Evolutionary conservation across 2,888 invertebrate species (phyloP), one percentile per base, ranked within the genome.

Genomic region (Eueremaeus valkanovi): DNA sequence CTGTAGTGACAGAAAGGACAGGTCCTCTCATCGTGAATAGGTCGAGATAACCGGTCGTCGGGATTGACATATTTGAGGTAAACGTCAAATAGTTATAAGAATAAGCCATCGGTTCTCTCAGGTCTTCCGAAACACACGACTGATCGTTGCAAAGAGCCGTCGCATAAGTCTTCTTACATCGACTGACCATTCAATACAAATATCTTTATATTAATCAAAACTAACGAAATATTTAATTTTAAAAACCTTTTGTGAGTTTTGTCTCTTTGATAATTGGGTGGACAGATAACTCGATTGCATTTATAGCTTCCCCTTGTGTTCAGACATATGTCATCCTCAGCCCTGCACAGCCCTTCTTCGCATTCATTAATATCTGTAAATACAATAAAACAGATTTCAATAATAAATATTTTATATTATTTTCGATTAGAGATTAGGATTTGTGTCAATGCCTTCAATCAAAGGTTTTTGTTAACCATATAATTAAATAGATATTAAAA

Each of bases 51-150:
- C 88, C 89, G 77, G 85, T 81, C 0, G 85, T 80, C 5, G 91
- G 89, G 51, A 93, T 86, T 73, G 89, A 89, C 74, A 92, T 85
- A 82, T 92, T 90, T 31, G 94, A 91, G 0, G 93, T 92, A 81
- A 98, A 90, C 0, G 95, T 92, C 80, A 98, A 91, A 84, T 93
- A 97, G 84, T 96, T 95, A 86, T 90, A 95, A 42, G 93, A 93
- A 82, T 92, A 92, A 73, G 92, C 91, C 66, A 92, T 88, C 0
- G 97, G 95, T 81, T 89, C 29, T 0, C 31, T 51, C 21, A 61
- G 24, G 49, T 75, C 75, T 29, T 70, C 70, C 1, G 70, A 70
- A 70, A 70, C 1, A 18, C 70, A 70, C 13, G 70, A 42, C 24
- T n/a, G 18, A 3, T 45, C 70, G 2, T 2, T 70, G 21, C 70